Evolutionary conservation across 2,888 invertebrate genomes (phyloP), one percentile per base, ranked within the genome.

Genomic region (Drosophila limbata): DNA sequence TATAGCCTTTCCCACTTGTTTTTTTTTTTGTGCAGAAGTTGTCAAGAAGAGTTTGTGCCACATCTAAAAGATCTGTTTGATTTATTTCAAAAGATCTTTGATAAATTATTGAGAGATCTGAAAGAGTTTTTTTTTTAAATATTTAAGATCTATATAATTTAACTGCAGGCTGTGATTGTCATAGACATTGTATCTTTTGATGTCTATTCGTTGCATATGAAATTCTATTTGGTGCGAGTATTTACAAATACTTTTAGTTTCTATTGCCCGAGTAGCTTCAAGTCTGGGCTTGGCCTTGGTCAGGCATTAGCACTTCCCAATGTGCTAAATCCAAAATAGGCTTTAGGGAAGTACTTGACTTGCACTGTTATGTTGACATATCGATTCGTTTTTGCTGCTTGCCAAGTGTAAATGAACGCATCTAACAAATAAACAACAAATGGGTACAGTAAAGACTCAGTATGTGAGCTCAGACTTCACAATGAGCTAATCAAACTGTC

Each of bases 281-380:
- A 51, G 19, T 11, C n/a, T 42, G 39, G 50, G 57, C 44, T 44
- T 62, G 69, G 50, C 48, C 66, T 44, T 64, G 77, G 63, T 17
- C 39, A 44, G 50, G 11, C 45, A 78, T 77, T 78, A 73, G 56
- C 76, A 73, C 69, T 77, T 77, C 76, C 76, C 56, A 64, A 37
- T 40, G 44, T 25, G 57, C 33, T 45, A 44, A 28, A 39, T 37
- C 64, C 79, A 21, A 57, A 77, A 79, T 55, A 55, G 75, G 77
- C 67, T 68, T 68, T 67, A 61, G 77, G 77, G 77, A 77, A 77
- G 79, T 65, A 70, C 70, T 57, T 63, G 62, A 70, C 70, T 57
- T 63, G 62, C 56, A 65, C 73, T 45, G 60, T 60, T 64, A 48
- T 53, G 48, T 68, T 68, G 53, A 45, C 40, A 19, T 6, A 28